Evolutionary conservation across 2,888 invertebrate species (phyloP).

Genomic region (Steinernema carpocapsae): DNA sequence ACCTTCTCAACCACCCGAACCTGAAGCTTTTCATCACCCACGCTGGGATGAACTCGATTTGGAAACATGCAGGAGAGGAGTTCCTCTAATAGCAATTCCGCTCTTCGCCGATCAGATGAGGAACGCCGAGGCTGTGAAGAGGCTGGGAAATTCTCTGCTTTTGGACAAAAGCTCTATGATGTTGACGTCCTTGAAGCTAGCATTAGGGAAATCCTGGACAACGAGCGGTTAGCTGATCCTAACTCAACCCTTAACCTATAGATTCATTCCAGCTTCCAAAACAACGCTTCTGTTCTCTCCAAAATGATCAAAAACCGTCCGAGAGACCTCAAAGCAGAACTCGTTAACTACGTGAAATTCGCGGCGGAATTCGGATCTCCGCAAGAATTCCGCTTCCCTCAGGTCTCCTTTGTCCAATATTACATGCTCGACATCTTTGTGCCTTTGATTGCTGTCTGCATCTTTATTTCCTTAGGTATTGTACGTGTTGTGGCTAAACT

Average conservation of each 20-base stretch:
- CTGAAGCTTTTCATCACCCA: slow-evolving; percentile 42
- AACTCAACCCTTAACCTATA: slow-evolving; percentile 38
- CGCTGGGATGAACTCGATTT: slow-evolving; percentile 41
- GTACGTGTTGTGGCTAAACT: no score
- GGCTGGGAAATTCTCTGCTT: slow-evolving; percentile 43
- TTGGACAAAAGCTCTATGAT: slow-evolving; percentile 44
- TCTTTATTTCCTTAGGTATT: no score
- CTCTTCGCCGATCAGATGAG: no score
- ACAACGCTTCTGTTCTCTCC: no score
- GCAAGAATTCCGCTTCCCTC: slow-evolving; percentile 38
- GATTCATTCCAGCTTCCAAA: slow-evolving; percentile 43
- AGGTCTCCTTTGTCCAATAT: slow-evolving; percentile 36
- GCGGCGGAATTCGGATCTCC: slow-evolving; percentile 40
- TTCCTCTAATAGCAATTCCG: slow-evolving; percentile 49
- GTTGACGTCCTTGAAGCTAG: slow-evolving; percentile 38
- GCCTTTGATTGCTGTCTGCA: no score
- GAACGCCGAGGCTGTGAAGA: slow-evolving; percentile 46
- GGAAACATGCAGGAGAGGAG: slow-evolving; percentile 39
- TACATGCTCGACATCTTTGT: slow-evolving; percentile 39
- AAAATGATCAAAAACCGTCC: slow-evolving; percentile 50
- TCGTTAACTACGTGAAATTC: slow-evolving; percentile 51
- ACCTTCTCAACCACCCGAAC: slow-evolving; percentile 33
- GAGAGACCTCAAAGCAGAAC: slow-evolving; percentile 44
- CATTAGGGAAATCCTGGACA: slow-evolving; percentile 44
- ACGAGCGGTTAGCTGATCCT: slow-evolving; percentile 42